Conservation (phyloP, 1,140 invertebrate genomes). For the Venturia canescens region DNA sequence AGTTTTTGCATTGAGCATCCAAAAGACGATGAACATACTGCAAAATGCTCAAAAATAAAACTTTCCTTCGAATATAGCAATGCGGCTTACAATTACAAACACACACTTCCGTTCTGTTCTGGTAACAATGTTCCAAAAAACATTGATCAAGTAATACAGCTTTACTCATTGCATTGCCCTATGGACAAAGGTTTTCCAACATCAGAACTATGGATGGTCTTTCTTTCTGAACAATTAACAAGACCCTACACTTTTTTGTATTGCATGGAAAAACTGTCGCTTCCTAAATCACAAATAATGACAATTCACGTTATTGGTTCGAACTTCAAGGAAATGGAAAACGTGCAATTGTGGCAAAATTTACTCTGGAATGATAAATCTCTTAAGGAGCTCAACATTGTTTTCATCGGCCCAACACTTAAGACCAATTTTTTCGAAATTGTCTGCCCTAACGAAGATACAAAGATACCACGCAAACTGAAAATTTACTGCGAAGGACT, state of each 20-base stretch:
- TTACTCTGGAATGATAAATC: slow-evolving; percentile 10
- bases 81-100: neutral
- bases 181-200: neutral
- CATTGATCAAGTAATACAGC: neutral
- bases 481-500: too few species aligned
- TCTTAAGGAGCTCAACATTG: neutral
- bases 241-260: slow-evolving; percentile 32
- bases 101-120: neutral
- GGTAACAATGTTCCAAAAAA: slow-evolving; percentile 13
- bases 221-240: slow-evolving; percentile 34
- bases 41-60: slow-evolving; percentile 12
- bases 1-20: slow-evolving; percentile 37
- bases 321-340: neutral
- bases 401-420: slow-evolving; percentile 32
- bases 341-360: neutral
- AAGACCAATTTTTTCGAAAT: too few species aligned
- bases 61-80: slow-evolving; percentile 14
- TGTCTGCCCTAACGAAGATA: too few species aligned
- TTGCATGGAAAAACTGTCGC: slow-evolving; percentile 11
- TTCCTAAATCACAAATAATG: neutral
- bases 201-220: neutral
- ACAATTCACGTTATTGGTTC: slow-evolving; percentile 39
- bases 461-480: too few species aligned
- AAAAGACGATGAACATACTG: neutral
- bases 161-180: neutral